Base-by-base conservation (phyloP, 2,113 vertebrate species). In the Daubentonia madagascariensis region DNA sequence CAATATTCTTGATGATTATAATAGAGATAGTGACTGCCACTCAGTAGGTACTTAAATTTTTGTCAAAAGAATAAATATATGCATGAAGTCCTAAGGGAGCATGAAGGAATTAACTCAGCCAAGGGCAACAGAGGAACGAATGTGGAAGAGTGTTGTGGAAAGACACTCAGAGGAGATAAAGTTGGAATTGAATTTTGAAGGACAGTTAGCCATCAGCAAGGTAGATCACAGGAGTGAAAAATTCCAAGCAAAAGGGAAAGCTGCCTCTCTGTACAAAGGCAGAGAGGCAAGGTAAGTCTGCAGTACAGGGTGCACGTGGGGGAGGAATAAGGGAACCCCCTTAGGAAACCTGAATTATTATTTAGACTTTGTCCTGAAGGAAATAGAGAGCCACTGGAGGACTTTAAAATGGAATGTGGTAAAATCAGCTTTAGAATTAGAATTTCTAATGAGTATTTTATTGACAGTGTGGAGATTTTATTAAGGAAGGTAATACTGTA, bases 171-270 rank as follows among this genome's bases (percentile, higher is more conserved):
- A n/a, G 22, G 40, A 72, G 32, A 12, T 54, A 25, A 63, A 50
- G 50, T 86, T 30, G 85, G 85, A 92, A 17, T 22, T 92, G 52
- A 85, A 67, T 17, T 50, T 72, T 61, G 78, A 85, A 50, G 54
- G n/a, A 23, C 11, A n/a, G 9, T 43, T 68, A 68, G 43, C 14
- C 9, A 52, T 52, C 30, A 16, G 40, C n/a, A 32, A 17, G 84
- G 18, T 37, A 35, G 28, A 57, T 3, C 35, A 14, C 22, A 68
- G 35, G 50, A 8, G 14, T 57, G 8, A 67, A 28, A 10, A 48
- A 65, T n/a, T 43, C 16, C 5, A 40, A 52, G 48, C 7, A 28
- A 20, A 86, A 83, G 50, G 45, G 70, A 57, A 59, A 40, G 28
- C 17, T 59, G 6, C 16, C 20, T 92, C 10, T 75, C 7, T 50